These are phyloP conservation scores for Azemiops feae DNA, from an alignment of 2,113 vertebrate species.

Conservation along the genomic window DNA sequence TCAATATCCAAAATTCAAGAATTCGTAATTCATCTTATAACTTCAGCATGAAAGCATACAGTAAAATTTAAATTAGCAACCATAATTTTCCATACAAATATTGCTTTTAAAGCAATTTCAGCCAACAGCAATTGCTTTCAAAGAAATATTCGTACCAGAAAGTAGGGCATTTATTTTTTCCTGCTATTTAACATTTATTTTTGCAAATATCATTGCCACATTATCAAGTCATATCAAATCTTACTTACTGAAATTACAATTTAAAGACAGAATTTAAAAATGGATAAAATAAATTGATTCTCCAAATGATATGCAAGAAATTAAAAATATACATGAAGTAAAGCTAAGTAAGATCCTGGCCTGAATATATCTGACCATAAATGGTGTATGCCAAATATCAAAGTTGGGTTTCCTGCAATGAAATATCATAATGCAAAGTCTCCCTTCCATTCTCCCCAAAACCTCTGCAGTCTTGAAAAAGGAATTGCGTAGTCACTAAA, in stretches of 20 bases:
- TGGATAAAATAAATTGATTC: too few relatives aligned
- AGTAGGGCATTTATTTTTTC: background rate
- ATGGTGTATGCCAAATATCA: background rate
- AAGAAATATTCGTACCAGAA: background rate
- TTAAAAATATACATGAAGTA: background rate
- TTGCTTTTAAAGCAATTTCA: background rate
- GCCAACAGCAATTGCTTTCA: background rate
- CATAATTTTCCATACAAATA: background rate
- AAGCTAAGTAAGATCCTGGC: background rate
- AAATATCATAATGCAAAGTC: background rate
- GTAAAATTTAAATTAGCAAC: background rate
- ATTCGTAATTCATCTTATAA: background rate
- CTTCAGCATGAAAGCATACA: background rate
- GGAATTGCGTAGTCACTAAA: background rate
- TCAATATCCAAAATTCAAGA: background rate
- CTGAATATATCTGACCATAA: background rate
- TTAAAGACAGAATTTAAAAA: background rate
- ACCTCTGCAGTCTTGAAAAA: background rate
- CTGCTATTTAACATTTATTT: background rate
- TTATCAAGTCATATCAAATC: background rate
- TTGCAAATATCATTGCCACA: background rate
- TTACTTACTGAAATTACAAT: background rate
- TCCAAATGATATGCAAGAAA: background rate
- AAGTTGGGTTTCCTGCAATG: background rate
- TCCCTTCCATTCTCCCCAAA: background rate